Evolutionary conservation across 1,140 invertebrate species (phyloP), one percentile per base, ranked within the genome.

Genomic region (Anastatus disparis): DNA sequence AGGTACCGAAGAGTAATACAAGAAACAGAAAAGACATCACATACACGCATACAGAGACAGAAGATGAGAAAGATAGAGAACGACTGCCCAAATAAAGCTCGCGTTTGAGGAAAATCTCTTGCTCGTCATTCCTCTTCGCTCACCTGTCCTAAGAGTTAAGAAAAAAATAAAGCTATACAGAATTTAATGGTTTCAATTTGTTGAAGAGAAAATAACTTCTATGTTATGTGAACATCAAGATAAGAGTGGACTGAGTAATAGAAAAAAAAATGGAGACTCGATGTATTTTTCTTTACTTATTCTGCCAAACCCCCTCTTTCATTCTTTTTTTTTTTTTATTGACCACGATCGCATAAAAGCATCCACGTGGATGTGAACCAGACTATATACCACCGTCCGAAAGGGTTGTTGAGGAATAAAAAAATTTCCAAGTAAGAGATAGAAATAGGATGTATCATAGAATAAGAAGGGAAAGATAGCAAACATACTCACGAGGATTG

Each of bases 51-150:
- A 7, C 26, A 22, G 40, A 31, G 26, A 26, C 20, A 59, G 38
- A 59, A 4, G 9, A 29, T 26, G 56, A 24, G 42, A 29, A 26
- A 20, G 66, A 61, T 1, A 67, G 64, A 67, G 42, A 56, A 48
- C 29, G 59, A 70, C 29, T 70, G 42, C 69, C n/a, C 69, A 70
- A 70, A 70, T 70, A 70, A 70, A 70, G 69, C 69, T 70, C 31
- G 67, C 58, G 24, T 42, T 63, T 27, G 29, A 55, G 48, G 50
- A 70, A 70, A 70, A 63, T 59, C 31, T 63, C 8, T 58, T n/a
- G 15, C 35, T 29, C n/a, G n/a, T n/a, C n/a, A n/a, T n/a, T n/a
- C n/a, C n/a, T n/a, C n/a, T n/a, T n/a, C 35, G 35, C 24, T 63
- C 31, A 35, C 61, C 29, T 38, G 46, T 3, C 8, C 46, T 9